Percentiles rank a stretch among this genome's conserved stretches.
Conservation (phyloP, 2,797 vertebrate species). For the Acipenser transmontanus region DNA sequence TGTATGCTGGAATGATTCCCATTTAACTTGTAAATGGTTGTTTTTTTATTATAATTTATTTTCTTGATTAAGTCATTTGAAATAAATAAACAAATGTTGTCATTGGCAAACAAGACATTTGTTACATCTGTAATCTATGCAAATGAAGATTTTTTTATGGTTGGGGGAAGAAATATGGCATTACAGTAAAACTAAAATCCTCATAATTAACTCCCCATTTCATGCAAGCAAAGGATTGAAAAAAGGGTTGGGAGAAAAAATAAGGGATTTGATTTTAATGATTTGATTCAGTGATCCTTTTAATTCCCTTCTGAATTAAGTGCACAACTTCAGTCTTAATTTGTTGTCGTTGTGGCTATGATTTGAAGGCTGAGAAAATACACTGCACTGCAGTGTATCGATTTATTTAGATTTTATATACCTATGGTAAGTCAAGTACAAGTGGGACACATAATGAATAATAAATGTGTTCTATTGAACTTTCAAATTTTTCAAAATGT, state of each 20-base stretch:
- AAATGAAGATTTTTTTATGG: not conserved
- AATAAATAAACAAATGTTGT: no score
- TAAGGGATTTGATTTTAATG: slow-evolving; percentile 62
- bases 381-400: no score
- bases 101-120: not conserved
- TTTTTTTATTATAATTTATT: no score
- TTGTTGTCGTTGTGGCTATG: slow-evolving; percentile 46
- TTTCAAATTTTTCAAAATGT: no score
- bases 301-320: slow-evolving; percentile 62
- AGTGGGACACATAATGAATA: no score
- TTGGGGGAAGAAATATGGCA: not conserved
- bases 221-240: slow-evolving; percentile 41
- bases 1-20: no score
- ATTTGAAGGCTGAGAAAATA: slow-evolving; percentile 24
- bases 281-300: slow-evolving; percentile 72
- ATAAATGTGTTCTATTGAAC: no score
- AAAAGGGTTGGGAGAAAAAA: slow-evolving; percentile 30
- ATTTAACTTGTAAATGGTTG: no score
- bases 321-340: slow-evolving; percentile 45
- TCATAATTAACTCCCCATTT: slow-evolving; percentile 68
- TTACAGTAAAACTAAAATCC: slow-evolving; percentile 27
- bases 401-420: no score
- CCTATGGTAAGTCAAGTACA: no score
- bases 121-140: not conserved
- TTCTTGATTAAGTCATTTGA: no score